These are phyloP conservation scores for Zaprionus ghesquierei DNA, from an alignment of 1,140 invertebrate genomes.

Conservation along the genomic window DNA sequence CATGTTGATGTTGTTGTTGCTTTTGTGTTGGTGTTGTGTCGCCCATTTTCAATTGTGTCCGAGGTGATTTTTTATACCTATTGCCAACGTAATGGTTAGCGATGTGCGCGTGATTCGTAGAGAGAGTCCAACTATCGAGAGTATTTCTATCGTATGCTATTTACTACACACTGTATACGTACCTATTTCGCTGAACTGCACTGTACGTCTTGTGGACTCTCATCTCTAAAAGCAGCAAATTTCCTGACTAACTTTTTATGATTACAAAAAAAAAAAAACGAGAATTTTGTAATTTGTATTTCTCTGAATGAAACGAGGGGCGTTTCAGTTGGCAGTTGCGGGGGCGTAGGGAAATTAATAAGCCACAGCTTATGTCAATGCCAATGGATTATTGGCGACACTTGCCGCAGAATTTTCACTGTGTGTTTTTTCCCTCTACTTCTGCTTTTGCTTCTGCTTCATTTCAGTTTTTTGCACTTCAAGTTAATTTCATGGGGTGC, in stretches of 20 bases:
- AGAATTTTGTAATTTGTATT: slow-evolving; percentile 50
- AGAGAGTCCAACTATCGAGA: not conserved
- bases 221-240: not conserved
- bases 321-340: slow-evolving; percentile 33
- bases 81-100: not conserved
- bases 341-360: slow-evolving; percentile 63
- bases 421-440: not conserved
- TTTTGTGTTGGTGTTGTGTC: slow-evolving; percentile 25
- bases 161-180: too few species aligned
- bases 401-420: slow-evolving; percentile 15
- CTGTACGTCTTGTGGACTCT: not conserved
- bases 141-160: too few species aligned
- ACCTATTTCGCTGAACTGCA: not conserved
- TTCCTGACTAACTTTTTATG: slow-evolving; percentile 9
- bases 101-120: slow-evolving; percentile 5
- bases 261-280: slow-evolving; percentile 1
- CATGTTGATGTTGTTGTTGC: slow-evolving; percentile 16
- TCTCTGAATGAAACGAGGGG: slow-evolving; percentile 31
- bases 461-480: slow-evolving; percentile 9
- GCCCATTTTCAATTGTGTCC: slow-evolving; percentile 23
- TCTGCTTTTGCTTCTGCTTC: not conserved
- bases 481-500: slow-evolving; percentile 47
- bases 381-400: slow-evolving; percentile 67
- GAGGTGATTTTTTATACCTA: slow-evolving; percentile 10
- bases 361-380: slow-evolving; percentile 67